A percentile compares a stretch with the other conserved stretches of the same genome.
Evolutionary conservation across 2,888 invertebrate genomes (phyloP).

Genomic region (Alloscopus bannaensis): DNA sequence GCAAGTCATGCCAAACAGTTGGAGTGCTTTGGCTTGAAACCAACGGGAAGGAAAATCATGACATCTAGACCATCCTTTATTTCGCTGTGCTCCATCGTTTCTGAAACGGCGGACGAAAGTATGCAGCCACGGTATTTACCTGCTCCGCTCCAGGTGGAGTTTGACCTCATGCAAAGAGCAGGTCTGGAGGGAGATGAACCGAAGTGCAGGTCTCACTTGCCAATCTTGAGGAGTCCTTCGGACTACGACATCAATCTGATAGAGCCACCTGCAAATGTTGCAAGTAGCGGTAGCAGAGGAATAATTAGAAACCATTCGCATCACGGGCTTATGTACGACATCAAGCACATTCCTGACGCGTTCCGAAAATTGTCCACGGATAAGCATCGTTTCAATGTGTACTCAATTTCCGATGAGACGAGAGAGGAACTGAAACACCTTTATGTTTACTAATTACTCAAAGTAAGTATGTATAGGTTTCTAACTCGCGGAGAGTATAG

Average conservation of each 20-base stretch:
- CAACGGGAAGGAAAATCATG: constrained; percentile 30
- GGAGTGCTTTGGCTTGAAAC: constrained; percentile 13
- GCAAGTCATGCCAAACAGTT: neutral
- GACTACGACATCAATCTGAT: constrained; percentile 49
- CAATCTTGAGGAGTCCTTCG: constrained; percentile 44
- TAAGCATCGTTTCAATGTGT: constrained; percentile 53
- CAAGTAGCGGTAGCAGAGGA: neutral
- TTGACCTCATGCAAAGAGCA: constrained; percentile 56
- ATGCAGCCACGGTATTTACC: constrained; percentile 37
- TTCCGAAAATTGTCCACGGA: constrained; percentile 56
- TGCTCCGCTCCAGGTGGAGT: constrained; percentile 58
- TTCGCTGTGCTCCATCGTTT: constrained; percentile 53
- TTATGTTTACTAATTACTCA: constrained; percentile 40
- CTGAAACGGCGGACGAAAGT: constrained; percentile 37
- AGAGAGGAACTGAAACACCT: constrained; percentile 53
- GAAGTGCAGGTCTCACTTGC: constrained; percentile 53
- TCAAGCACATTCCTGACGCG: constrained; percentile 53
- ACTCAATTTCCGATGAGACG: constrained; percentile 47
- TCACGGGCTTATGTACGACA: constrained; percentile 20
- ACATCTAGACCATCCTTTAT: constrained; percentile 55
- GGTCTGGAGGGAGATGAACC: constrained; percentile 61
- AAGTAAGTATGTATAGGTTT: neutral
- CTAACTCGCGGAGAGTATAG: neutral
- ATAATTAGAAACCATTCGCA: neutral
- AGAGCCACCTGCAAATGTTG: neutral